Percentiles rank a stretch among this genome's conserved stretches.
Conservation (phyloP, 2,888 invertebrate species). For the Morpho helenor region DNA sequence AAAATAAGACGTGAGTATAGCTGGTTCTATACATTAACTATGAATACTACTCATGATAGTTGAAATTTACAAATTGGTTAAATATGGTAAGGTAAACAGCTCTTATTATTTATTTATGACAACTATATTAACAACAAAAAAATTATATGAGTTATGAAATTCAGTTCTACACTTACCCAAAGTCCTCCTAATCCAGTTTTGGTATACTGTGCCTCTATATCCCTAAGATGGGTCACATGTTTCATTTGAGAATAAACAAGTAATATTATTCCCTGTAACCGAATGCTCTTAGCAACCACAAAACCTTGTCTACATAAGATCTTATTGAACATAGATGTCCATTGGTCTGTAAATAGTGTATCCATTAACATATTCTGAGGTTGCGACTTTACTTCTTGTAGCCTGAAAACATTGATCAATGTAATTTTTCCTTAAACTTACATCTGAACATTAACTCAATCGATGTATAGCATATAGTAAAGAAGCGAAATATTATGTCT, state of each 20-base stretch:
- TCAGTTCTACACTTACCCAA: constrained; percentile 84
- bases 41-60: no score
- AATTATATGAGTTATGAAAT: no score
- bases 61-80: no score
- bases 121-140: no score
- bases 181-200: constrained; percentile 94
- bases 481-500: no score
- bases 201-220: constrained; percentile 92
- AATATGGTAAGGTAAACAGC: neutral
- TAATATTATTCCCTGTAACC: constrained; percentile 91
- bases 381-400: constrained; percentile 94
- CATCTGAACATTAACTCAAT: no score
- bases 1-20: no score
- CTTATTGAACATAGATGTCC: constrained; percentile 88
- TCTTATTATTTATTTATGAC: neutral
- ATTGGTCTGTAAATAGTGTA: constrained; percentile 90
- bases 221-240: constrained; percentile 89
- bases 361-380: constrained; percentile 91
- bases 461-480: no score
- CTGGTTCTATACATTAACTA: no score
- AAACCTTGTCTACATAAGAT: constrained; percentile 84
- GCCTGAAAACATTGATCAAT: constrained; percentile 56
- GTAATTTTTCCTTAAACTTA: neutral
- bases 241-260: constrained; percentile 87
- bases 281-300: constrained; percentile 87